Evolutionary conservation across 2,797 vertebrate species (phyloP).

Genomic region (Pogonophryne albipinna): DNA sequence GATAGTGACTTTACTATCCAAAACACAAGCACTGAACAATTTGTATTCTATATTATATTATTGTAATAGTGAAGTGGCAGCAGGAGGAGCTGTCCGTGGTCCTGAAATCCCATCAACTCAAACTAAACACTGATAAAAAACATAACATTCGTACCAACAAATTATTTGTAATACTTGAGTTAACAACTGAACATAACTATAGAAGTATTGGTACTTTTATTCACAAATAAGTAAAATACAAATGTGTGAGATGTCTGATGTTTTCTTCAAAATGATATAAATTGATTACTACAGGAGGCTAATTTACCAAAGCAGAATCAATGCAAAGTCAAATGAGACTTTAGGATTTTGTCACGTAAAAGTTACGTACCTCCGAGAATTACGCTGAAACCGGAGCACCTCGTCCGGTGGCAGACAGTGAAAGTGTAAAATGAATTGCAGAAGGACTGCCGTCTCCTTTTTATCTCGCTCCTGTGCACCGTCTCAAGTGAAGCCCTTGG

Average conservation of each 20-base stretch:
- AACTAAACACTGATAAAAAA: neutral
- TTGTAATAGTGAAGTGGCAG: neutral
- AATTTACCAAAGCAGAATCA: too few relatives aligned
- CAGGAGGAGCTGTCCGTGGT: slow-evolving; percentile 72
- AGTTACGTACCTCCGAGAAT: slow-evolving; percentile 69
- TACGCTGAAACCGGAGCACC: slow-evolving; percentile 21
- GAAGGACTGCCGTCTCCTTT: neutral
- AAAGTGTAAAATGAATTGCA: neutral
- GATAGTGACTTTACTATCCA: neutral
- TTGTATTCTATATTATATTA: neutral
- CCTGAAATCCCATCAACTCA: slow-evolving; percentile 63
- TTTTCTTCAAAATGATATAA: neutral
- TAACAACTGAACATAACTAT: neutral
- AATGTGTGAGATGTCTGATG: neutral
- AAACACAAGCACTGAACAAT: neutral
- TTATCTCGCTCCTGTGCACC: slow-evolving; percentile 21
- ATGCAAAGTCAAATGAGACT: neutral
- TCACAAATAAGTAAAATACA: neutral
- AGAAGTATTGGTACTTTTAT: neutral
- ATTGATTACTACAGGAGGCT: neutral
- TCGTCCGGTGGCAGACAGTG: neutral
- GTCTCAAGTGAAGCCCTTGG: slow-evolving; percentile 73
- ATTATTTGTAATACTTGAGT: neutral
- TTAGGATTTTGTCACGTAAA: neutral
- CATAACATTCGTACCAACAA: too few relatives aligned